Evolutionary conservation across 2,113 vertebrate genomes (phyloP).

Genomic region (Caracal caracal): DNA sequence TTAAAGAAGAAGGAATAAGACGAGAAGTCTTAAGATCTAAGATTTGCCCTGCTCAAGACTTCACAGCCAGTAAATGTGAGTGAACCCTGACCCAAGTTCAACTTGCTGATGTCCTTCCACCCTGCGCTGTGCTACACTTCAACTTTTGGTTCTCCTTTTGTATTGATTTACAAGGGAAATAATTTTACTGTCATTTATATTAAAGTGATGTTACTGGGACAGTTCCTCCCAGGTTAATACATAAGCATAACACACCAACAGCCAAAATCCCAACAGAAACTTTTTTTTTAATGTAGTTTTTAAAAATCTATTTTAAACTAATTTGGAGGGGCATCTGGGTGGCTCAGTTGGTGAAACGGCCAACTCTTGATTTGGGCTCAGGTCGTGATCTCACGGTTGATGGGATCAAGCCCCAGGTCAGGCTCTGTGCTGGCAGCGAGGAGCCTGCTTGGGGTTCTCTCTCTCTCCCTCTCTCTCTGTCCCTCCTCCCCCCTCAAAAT

Average conservation of each 20-base stretch:
- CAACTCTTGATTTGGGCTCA: too few species aligned
- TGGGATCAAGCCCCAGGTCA: too few species aligned
- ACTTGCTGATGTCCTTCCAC: not conserved
- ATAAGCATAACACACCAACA: not conserved
- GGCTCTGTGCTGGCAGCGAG: too few species aligned
- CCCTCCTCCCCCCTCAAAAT: too few species aligned
- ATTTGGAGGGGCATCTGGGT: not conserved
- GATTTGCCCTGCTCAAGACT: not conserved
- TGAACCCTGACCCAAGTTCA: not conserved
- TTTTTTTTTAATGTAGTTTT: not conserved
- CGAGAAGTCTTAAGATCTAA: not conserved
- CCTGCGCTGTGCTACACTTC: not conserved
- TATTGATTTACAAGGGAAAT: not conserved
- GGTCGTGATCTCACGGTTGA: too few species aligned
- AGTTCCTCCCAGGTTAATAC: not conserved
- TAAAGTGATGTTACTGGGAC: not conserved
- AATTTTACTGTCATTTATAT: not conserved
- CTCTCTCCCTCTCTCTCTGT: too few species aligned
- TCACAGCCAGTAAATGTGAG: not conserved
- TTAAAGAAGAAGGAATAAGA: not conserved
- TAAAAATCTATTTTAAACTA: not conserved
- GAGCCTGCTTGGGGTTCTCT: too few species aligned
- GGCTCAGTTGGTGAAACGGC: too few species aligned
- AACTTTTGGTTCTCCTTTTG: not conserved
- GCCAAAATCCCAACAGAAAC: not conserved